phyloP scores from a whole-genome alignment of 2,888 invertebrate genomes.

The Callyntrura guangdongensis region DNA sequence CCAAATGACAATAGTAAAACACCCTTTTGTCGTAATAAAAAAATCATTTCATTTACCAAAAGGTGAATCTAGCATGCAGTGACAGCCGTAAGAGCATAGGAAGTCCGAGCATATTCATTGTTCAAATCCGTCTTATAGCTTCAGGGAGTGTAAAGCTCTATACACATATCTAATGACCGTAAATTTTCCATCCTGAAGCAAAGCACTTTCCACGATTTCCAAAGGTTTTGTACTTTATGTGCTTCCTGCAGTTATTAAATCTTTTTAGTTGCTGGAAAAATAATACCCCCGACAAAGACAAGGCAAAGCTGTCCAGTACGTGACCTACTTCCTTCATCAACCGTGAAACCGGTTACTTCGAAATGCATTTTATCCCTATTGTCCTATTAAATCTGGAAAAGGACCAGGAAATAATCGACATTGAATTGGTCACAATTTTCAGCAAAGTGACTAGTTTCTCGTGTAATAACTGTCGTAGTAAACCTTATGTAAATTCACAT shows the following conservation, averaged over 20 bases:
- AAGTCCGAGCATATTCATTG: background rate
- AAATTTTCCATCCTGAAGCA: background rate
- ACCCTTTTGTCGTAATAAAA: conserved; percentile 33
- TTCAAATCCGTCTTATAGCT: conserved; percentile 8
- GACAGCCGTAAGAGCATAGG: background rate
- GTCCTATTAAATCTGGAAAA: background rate
- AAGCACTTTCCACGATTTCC: background rate
- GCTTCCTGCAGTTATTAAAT: conserved; percentile 45
- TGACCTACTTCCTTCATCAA: conserved; percentile 46
- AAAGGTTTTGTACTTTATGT: conserved; percentile 42
- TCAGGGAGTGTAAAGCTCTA: background rate
- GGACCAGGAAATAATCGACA: conserved; percentile 25
- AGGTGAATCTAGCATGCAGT: background rate
- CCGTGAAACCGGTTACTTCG: conserved; percentile 16
- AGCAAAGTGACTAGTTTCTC: background rate
- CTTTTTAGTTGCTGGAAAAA: background rate
- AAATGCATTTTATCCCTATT: background rate
- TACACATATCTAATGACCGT: background rate
- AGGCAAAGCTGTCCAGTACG: conserved; percentile 10
- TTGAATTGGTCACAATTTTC: background rate
- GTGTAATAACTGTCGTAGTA: background rate
- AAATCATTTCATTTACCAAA: conserved; percentile 25
- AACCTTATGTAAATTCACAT: background rate
- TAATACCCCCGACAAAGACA: background rate
- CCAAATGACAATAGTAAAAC: conserved; percentile 29